A percentile compares a stretch with the other conserved stretches of the same genome.
Conservation (phyloP, 2,113 vertebrate genomes). For the Poicephalus gulielmi region DNA sequence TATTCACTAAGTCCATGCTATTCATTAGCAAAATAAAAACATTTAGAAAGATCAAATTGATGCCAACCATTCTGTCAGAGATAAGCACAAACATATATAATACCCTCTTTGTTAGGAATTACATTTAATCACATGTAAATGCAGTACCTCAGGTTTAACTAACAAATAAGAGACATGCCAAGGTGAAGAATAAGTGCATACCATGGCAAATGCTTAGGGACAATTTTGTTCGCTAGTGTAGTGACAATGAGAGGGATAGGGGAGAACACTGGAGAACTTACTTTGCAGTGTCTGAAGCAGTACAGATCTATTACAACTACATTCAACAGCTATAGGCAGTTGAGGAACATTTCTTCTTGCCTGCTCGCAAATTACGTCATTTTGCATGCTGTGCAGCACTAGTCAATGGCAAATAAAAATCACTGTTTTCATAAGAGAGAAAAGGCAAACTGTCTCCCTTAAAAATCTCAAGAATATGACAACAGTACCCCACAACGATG, state of each 20-base stretch:
- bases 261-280: background rate
- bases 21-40: background rate
- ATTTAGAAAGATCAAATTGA: background rate
- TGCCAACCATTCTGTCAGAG: background rate
- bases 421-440: background rate
- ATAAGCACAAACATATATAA: background rate
- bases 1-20: background rate
- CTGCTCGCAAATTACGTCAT: conserved; percentile 10
- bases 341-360: background rate
- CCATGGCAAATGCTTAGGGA: background rate
- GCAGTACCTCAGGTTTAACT: background rate
- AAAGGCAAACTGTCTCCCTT: conserved; percentile 9
- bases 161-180: background rate
- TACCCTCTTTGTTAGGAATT: background rate
- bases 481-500: background rate
- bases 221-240: background rate
- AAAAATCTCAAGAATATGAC: conserved; percentile 11
- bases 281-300: background rate
- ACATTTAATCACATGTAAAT: background rate
- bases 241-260: background rate
- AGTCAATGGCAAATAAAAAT: conserved; percentile 5
- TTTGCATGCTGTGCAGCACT: background rate
- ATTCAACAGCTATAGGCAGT: background rate
- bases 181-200: background rate
- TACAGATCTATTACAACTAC: background rate